Evolutionary conservation across 2,113 vertebrate genomes (phyloP).

Genomic region (Scytalopus superciliaris): DNA sequence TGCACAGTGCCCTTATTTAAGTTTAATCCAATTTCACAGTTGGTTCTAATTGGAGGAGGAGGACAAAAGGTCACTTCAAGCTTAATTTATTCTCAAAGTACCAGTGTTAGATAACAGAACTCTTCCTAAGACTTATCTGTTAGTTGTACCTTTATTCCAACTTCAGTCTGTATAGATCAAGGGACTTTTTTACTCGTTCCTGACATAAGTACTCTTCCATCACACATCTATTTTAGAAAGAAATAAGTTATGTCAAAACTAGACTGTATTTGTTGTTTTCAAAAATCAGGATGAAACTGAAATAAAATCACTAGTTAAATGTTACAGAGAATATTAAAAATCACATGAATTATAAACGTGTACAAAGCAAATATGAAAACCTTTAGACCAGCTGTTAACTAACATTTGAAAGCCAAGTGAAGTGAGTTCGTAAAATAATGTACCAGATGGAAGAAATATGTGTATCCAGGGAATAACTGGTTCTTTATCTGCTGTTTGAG

Average conservation of each 20-base stretch:
- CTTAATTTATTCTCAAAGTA: background rate
- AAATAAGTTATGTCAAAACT: background rate
- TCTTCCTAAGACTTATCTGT: background rate
- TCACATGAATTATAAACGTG: constrained; percentile 1
- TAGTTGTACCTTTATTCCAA: constrained; percentile 29
- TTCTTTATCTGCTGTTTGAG: constrained; percentile 53
- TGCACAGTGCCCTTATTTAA: background rate
- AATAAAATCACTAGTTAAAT: constrained; percentile 13
- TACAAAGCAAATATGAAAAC: constrained; percentile 68
- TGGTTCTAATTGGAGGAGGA: background rate
- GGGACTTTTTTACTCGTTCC: background rate
- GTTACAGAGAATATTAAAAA: constrained; percentile 44
- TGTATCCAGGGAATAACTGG: constrained; percentile 31
- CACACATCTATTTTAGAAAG: background rate
- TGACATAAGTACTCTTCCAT: background rate
- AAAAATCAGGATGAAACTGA: background rate
- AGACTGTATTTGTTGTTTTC: background rate
- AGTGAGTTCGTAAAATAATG: constrained; percentile 62
- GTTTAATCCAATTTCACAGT: background rate
- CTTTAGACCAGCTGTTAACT: constrained; percentile 75
- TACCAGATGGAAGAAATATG: constrained; percentile 73
- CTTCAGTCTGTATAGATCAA: background rate
- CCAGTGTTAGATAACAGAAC: background rate
- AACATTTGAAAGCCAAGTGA: constrained; percentile 75
- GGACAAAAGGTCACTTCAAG: background rate